Evolutionary conservation across 2,113 vertebrate species (phyloP), one percentile per base, ranked within the genome.

Genomic region (Nycticorax nycticorax): DNA sequence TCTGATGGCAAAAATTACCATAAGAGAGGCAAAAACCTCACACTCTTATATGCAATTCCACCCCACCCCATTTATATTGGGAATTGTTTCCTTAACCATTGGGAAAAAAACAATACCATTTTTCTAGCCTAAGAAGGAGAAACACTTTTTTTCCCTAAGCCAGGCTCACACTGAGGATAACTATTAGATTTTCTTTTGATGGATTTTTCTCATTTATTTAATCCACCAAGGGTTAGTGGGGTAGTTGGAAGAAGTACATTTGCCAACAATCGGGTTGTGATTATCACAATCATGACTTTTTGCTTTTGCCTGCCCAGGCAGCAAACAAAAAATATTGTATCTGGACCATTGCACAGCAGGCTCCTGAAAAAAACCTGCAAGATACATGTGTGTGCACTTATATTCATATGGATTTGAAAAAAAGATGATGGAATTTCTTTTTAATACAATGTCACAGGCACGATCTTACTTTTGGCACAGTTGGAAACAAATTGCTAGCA

Each of bases 151-250:
- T 43, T 16, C 45, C 80, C 56, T n/a, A 56, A 85, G 41, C 15
- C 68, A 86, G 28, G 30, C 60, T 93, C 60, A 50, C 33, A 68
- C 37, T 5, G 35, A 83, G 17, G 59, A 72, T 27, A 87, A n/a
- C 33, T 73, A 52, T 71, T 71, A 69, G 24, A 71, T 68, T 93
- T 86, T 41, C 53, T 88, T 91, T 74, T 74, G 85, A 88, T 88
- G 63, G 76, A 86, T 79, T 96, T 95, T 85, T 75, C 88, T 79
- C n/a, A 78, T 88, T 92, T 50, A 67, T 72, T 87, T 95, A 88
- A 91, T 75, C 67, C 84, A 71, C 52, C 12, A 66, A 71, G 66
- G 48, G 32, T 76, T 94, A 71, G 67, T 22, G 52, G 47, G 57
- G 62, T 63, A 73, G 50, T 82, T 86, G 39, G 10, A 89, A 59